phyloP scores from a whole-genome alignment of 2,797 vertebrate genomes.

The Urosaurus nigricauda region DNA sequence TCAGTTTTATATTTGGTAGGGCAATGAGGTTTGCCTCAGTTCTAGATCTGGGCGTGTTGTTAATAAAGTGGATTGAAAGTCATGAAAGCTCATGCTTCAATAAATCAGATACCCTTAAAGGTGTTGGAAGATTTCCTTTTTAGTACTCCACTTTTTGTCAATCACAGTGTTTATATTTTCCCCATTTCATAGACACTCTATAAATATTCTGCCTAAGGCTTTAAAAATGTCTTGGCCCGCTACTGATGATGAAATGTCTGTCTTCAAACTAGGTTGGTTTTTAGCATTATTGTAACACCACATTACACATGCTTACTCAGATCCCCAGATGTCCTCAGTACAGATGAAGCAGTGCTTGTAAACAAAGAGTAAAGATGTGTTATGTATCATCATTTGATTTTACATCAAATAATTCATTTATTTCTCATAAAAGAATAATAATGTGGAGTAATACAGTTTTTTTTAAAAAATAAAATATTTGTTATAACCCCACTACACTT shows the following conservation, averaged over 20 bases:
- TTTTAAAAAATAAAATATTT: not conserved
- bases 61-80: not conserved
- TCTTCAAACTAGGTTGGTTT: not conserved
- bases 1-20: not conserved
- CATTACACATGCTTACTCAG: not conserved
- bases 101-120: too few species aligned
- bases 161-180: not conserved
- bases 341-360: not conserved
- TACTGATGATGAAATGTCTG: not conserved
- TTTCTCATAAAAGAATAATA: not conserved
- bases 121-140: too few species aligned
- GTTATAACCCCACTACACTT: not conserved
- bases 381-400: not conserved
- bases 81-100: too few species aligned
- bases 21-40: not conserved
- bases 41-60: not conserved
- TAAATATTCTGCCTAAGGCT: not conserved
- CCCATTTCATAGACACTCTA: not conserved
- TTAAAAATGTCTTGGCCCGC: not conserved
- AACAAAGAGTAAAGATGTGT: not conserved
- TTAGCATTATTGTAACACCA: not conserved
- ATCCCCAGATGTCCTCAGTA: slow-evolving; percentile 1
- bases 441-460: not conserved
- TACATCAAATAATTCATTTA: not conserved
- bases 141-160: not conserved